Conservation (phyloP, 2,888 invertebrate genomes). For the Rotaria sp. region DNA sequence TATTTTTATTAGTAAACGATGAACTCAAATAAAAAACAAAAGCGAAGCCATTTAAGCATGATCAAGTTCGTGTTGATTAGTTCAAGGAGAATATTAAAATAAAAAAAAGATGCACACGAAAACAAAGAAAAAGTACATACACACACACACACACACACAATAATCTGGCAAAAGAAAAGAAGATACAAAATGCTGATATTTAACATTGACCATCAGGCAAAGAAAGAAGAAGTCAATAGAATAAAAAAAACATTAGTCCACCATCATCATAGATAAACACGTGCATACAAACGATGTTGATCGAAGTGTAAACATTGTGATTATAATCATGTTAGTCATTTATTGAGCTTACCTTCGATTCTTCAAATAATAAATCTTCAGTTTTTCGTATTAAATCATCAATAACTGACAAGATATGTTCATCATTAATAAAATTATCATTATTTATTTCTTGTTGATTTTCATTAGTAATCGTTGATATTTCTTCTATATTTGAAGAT, state of each 20-base stretch:
- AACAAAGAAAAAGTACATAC: not conserved
- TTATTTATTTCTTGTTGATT: not conserved
- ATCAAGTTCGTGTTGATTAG: not conserved
- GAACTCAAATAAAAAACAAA: not conserved
- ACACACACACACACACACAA: not conserved
- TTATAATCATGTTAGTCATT: not conserved
- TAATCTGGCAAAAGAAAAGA: not conserved
- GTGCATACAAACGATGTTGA: not conserved
- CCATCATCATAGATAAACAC: not conserved
- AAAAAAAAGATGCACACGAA: not conserved
- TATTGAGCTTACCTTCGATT: not conserved
- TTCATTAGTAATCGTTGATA: not conserved
- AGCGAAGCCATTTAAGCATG: not conserved
- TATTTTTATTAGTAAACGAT: constrained; percentile 12
- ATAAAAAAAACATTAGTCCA: not conserved
- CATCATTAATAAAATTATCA: not conserved
- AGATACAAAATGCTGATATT: not conserved
- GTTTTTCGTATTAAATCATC: not conserved
- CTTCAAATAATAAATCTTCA: not conserved
- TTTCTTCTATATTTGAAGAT: not conserved
- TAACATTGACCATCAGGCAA: not conserved
- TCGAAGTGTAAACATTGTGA: not conserved
- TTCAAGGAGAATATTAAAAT: not conserved
- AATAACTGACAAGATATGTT: not conserved
- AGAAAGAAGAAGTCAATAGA: not conserved